phyloP scores from a whole-genome alignment of 2,797 vertebrate species.

The Phrynocephalus forsythii region DNA sequence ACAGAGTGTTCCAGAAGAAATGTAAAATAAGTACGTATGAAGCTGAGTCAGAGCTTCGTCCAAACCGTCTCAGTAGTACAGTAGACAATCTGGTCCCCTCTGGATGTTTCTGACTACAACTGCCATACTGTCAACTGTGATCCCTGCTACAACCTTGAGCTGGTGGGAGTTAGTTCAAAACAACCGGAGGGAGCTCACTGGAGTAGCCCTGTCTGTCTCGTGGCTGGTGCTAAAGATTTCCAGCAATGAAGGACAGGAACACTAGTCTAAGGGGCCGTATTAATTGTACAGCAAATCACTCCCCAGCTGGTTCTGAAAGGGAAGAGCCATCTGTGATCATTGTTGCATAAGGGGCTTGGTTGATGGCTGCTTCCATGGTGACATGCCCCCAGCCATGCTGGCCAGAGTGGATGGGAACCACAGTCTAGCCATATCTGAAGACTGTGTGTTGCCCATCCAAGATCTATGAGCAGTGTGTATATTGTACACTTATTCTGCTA shows the following conservation, averaged over 20 bases:
- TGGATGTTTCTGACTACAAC: background rate
- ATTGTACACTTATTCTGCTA: background rate
- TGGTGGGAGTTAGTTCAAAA: background rate
- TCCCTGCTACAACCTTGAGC: background rate
- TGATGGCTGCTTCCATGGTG: no score
- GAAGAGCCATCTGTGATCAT: no score
- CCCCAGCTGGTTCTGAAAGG: no score
- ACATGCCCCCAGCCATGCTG: no score
- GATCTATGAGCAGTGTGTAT: background rate
- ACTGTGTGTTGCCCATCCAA: background rate
- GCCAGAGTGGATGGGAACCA: no score
- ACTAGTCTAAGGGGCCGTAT: no score
- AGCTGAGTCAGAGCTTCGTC: background rate
- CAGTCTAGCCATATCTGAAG: no score
- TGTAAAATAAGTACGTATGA: slow-evolving; percentile 4
- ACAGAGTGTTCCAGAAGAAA: background rate
- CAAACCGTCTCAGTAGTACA: background rate
- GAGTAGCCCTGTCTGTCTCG: background rate
- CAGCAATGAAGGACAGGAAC: no score
- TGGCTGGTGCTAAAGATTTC: background rate
- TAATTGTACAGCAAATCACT: no score
- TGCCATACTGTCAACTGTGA: background rate
- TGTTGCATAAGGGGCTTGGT: no score
- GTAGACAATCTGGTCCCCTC: background rate
- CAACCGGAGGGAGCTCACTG: background rate